Base-by-base conservation (phyloP, 2,113 vertebrate species). In the Bubalus kerabau region DNA sequence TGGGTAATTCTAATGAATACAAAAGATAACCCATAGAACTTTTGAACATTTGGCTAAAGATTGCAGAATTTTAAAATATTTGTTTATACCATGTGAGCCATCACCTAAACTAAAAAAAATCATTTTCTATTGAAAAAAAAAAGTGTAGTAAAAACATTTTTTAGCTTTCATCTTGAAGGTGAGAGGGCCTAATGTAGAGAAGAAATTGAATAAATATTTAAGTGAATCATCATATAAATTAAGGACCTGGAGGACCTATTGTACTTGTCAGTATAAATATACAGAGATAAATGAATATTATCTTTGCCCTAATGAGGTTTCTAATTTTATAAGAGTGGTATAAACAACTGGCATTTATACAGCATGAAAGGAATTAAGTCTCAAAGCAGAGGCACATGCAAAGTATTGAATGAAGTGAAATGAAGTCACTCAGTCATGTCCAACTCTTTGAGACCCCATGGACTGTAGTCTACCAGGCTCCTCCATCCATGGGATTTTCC, bases 141-240 rank as follows among this genome's bases (percentile, higher is more conserved):
- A 43, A 28, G 3, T 54, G 30, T 57, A 87, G 28, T 36, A 64
- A 8, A 28, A 91, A 60, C 21, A 30, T n/a, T 36, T 67, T 76
- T 87, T 62, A 57, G 26, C 15, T 82, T 76, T 88, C 21, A n/a
- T 60, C 40, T 93, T 84, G 11, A 96, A 64, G 26, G n/a, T 74
- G 16, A 78, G 52, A 56, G 46, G 2, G 16, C 12, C 12, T 97
- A 50, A 24, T 76, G 2, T 62, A 46, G 28, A 80, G 9, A 23
- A 83, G 17, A 26, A 3, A 67, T 19, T 93, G 6, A 62, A 86
- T 85, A 96, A 71, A 89, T 91, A 83, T 52, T 88, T 60, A 80
- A 87, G 1, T 40, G 17, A 62, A 5, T 59, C 32, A 82, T 85
- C 21, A 19, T 46, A 52, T 71, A 84, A 43, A 46, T 48, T 24